Evolutionary conservation across 2,797 vertebrate genomes (phyloP), one percentile per base, ranked within the genome.

Genomic region (Eulemur rubriventer): DNA sequence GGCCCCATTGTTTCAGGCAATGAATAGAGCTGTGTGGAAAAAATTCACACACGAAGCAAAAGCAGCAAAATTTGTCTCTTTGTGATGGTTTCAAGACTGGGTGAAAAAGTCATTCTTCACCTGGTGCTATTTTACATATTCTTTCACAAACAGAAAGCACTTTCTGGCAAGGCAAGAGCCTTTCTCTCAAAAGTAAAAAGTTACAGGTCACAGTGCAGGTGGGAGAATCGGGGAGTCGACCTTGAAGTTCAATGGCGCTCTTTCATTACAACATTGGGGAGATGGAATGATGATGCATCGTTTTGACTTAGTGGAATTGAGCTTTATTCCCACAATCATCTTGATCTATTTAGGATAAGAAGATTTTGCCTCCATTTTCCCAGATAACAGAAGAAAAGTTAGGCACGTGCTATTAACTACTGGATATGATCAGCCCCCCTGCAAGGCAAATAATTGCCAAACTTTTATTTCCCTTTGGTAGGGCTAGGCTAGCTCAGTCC

Each of bases 21-120:
- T 98, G 83, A 89, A 98, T 88, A 97, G 94, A 92, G 92, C 65
- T 59, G 38, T 72, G 97, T n/a, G 86, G 92, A 70, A 59, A 90
- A 85, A 97, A 22, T 75, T 85, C 35, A 97, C 97, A 97, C 97
- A 9, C 0, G 26, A 61, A 85, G 95, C 67, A 43, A 97, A 97
- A n/a, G n/a, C 89, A 30, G 96, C 95, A 97, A 98, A 98, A 97
- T 93, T 97, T 96, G 97, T 93, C 95, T 97, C 97, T 97, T 97
- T 95, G 97, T 90, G 95, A 97, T 89, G 96, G 84, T 95, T 96
- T 97, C 81, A 93, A 97, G 97, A 95, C 97, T 94, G 93, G 97
- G 96, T 96, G 94, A 92, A 97, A 97, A 98, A 97, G 97, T 97
- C 97, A 55, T 88, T 93, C 97, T 89, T 93, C 97, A 97, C 98